Conservation (phyloP, 2,113 vertebrate species). For the Pomatostomus ruficeps region DNA sequence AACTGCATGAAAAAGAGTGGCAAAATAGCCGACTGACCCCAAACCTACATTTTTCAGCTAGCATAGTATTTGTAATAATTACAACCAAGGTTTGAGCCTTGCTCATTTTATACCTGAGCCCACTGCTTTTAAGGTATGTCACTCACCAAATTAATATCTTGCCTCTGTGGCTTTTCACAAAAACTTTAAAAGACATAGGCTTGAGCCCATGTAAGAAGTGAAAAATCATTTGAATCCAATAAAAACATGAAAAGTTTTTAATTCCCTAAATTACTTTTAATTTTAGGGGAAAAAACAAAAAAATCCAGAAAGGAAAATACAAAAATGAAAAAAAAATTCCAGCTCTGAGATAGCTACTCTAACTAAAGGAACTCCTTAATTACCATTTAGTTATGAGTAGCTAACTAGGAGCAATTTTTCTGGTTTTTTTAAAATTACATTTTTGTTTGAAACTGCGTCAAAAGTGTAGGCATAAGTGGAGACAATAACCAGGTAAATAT, state of each 20-base stretch:
- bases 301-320: neutral
- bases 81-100: neutral
- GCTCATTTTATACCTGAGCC: neutral
- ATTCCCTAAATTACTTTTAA: neutral
- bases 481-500: constrained; percentile 1
- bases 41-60: neutral
- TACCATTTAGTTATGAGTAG: neutral
- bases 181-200: neutral
- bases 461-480: neutral
- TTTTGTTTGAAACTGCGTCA: neutral
- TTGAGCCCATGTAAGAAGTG: neutral
- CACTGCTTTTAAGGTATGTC: neutral
- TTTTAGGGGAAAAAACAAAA: neutral
- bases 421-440: neutral
- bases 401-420: neutral
- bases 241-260: neutral
- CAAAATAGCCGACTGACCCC: neutral
- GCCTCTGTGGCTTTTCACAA: neutral
- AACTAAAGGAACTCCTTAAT: neutral
- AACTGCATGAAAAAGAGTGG: neutral
- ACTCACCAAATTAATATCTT: neutral
- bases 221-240: neutral
- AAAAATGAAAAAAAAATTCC: neutral
- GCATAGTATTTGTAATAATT: neutral
- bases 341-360: neutral